Evolutionary conservation across 2,113 vertebrate genomes (phyloP).

Genomic region (Mobula hypostoma): DNA sequence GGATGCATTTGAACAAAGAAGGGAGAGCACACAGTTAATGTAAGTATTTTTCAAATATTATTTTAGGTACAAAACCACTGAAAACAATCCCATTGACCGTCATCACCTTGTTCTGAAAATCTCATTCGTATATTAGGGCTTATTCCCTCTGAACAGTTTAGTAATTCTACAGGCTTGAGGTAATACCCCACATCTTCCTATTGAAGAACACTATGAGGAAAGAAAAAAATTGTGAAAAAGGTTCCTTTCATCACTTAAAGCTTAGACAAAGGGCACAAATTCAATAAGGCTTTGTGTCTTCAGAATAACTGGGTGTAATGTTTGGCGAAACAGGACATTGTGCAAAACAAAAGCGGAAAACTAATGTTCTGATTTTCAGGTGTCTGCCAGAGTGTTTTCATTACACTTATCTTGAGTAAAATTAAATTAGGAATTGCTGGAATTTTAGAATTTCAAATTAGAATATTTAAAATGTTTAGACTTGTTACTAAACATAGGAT

Average conservation of each 20-base stretch:
- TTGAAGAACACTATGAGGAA: not conserved
- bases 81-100: not conserved
- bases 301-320: not conserved
- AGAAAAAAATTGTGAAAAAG: constrained; percentile 13
- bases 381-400: not conserved
- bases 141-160: not conserved
- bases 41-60: not conserved
- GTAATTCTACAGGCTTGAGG: not conserved
- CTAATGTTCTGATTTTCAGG: not conserved
- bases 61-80: not conserved
- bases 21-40: not conserved
- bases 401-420: not conserved
- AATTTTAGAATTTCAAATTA: not conserved
- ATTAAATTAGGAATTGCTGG: not conserved
- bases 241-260: constrained; percentile 1
- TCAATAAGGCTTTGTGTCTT: constrained; percentile 7
- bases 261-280: not conserved
- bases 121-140: not conserved
- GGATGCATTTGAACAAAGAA: not conserved
- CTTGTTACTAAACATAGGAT: not conserved
- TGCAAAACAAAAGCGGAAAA: not conserved
- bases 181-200: not conserved
- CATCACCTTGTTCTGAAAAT: not conserved
- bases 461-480: not conserved
- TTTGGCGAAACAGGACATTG: not conserved